phyloP scores from a whole-genome alignment of 2,113 vertebrate genomes.

The Cyprinodon tularosa region DNA sequence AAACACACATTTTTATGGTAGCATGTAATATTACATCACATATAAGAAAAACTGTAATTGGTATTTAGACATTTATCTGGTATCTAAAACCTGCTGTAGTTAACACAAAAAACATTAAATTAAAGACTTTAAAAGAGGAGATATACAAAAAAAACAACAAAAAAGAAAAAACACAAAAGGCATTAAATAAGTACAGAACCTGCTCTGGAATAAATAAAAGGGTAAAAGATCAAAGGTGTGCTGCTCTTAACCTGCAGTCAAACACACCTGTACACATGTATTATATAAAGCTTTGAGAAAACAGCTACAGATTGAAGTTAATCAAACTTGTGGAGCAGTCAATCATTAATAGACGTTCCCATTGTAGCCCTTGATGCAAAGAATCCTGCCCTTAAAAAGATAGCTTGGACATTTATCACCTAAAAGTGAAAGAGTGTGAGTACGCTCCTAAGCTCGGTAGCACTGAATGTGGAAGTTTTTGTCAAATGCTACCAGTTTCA shows the following conservation, averaged over 20 bases:
- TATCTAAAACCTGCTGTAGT: constrained; percentile 38
- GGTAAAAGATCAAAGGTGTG: constrained; percentile 30
- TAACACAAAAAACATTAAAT: constrained; percentile 26
- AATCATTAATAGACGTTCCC: constrained; percentile 83
- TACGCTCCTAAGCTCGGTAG: constrained; percentile 96
- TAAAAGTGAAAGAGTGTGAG: constrained; percentile 91
- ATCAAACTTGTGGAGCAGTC: constrained; percentile 51
- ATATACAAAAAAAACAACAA: constrained; percentile 1
- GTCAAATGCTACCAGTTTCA: constrained; percentile 93
- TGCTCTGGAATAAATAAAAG: constrained; percentile 74
- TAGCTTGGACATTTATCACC: constrained; percentile 93
- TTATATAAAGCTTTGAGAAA: constrained; percentile 65
- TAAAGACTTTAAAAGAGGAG: constrained; percentile 3
- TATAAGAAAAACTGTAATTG: too few species aligned
- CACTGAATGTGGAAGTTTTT: constrained; percentile 98
- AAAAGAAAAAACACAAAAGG: constrained; percentile 5
- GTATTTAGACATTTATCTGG: constrained; percentile 60
- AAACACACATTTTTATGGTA: too few species aligned
- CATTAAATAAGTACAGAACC: constrained; percentile 74
- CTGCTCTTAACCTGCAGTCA: constrained; percentile 42
- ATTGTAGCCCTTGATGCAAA: constrained; percentile 94
- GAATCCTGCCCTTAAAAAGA: constrained; percentile 88
- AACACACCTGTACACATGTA: constrained; percentile 51
- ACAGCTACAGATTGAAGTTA: constrained; percentile 68
- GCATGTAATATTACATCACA: too few species aligned